Evolutionary conservation across 2,888 invertebrate genomes (phyloP).

Genomic region (Lamellibrachia satsuma): DNA sequence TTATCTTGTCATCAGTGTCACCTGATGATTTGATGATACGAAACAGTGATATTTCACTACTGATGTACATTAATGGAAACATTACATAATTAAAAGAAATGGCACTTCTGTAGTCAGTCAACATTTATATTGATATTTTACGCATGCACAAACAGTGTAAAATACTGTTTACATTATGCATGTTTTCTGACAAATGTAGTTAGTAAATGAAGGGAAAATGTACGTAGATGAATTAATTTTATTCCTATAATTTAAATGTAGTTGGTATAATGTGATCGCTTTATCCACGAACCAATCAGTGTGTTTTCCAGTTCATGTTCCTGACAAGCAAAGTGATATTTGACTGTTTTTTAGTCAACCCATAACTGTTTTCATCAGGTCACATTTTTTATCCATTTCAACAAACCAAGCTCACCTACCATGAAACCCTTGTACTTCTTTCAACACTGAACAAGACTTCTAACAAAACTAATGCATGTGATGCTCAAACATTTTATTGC

Average conservation of each 20-base stretch:
- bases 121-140: not conserved
- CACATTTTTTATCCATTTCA: not conserved
- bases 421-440: not conserved
- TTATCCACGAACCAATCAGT: not conserved
- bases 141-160: not conserved
- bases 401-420: not conserved
- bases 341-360: not conserved
- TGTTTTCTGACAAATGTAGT: not conserved
- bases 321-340: not conserved
- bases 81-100: too few species aligned
- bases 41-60: not conserved
- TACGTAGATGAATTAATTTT: not conserved
- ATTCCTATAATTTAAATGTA: not conserved
- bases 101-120: too few species aligned
- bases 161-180: not conserved
- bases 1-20: not conserved
- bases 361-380: not conserved
- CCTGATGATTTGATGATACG: not conserved
- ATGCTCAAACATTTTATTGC: not conserved
- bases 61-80: not conserved
- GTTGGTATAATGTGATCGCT: not conserved
- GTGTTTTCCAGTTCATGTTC: not conserved
- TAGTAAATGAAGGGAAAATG: not conserved
- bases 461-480: not conserved
- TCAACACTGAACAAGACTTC: not conserved